Base-by-base conservation (phyloP, 2,888 invertebrate genomes). In the Cephus pulcher region DNA sequence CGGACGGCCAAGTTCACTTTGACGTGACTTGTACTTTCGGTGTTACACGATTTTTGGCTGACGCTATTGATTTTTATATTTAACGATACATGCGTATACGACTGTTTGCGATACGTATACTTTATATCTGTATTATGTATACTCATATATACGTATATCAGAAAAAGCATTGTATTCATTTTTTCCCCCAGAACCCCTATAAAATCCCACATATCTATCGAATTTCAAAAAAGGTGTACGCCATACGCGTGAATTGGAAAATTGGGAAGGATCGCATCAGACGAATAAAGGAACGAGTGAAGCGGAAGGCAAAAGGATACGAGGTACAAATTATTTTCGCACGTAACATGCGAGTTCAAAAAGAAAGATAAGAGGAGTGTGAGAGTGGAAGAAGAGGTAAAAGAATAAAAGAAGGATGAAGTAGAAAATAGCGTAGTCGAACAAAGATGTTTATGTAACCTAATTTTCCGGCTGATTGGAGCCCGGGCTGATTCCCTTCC, bases 381-480 rank as follows among this genome's bases (percentile, higher is more conserved):
- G 9, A 2, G 15, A 56, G 1, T 9, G 9, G 23, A 9, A 23
- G 15, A 56, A 23, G 23, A 56, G 23, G 56, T 23, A 23, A 56
- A 23, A 56, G 15, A 56, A 9, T 37, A 23, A 15, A 40, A 15
- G 40, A 3, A 56, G 23, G 9, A 56, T 56, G 56, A 56, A 56
- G 56, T 56, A 71, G 37, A 34, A 33, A 34, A 75, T 40, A 70
- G 33, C 75, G 73, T 69, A 76, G 75, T 69, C 77, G 75, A 77
- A 80, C 71, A 80, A 73, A 80, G 80, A 87, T 84, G 85, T 87
- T 87, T 86, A 83, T 86, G 82, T 86, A 87, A 86, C 84, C 84
- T 84, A 87, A 87, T 87, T 87, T 87, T 86, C 84, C 86, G 80
- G 82, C 79, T 86, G 87, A 87, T 86, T 86, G 86, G 81, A 83